Conservation (phyloP, 37 sponge, comb jelly and placozoan species). For the Aplysina aerophoba region DNA sequence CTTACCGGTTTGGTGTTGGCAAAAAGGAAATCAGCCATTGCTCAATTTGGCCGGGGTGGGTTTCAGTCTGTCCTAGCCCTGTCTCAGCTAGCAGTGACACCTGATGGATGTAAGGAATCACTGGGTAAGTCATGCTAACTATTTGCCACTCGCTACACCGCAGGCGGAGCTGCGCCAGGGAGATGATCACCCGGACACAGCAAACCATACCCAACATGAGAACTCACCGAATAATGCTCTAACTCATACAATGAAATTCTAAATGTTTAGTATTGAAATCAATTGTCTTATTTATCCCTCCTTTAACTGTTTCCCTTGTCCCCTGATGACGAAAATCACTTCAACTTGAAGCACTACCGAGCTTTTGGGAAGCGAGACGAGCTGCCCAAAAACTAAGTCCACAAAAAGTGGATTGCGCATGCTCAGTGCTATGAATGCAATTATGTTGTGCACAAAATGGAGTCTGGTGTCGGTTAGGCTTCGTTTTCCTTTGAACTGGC, state of each 20-base stretch:
- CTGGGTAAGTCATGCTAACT: too few relatives aligned
- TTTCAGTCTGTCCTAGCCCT: too few relatives aligned
- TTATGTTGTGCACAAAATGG: not conserved
- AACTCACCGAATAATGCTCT: slow-evolving; percentile 1
- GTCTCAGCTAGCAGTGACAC: too few relatives aligned
- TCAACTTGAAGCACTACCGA: too few relatives aligned
- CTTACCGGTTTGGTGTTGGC: slow-evolving; percentile 6
- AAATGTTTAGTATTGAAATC: not conserved
- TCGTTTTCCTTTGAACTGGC: not conserved
- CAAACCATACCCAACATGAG: not conserved
- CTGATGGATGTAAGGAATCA: too few relatives aligned
- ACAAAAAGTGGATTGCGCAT: slow-evolving; percentile 20
- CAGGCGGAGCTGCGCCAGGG: too few relatives aligned
- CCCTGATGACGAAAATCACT: too few relatives aligned
- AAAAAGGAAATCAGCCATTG: not conserved
- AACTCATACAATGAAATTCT: not conserved
- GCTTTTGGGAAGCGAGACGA: too few relatives aligned
- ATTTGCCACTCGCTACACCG: too few relatives aligned
- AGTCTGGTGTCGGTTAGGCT: not conserved
- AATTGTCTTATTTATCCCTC: too few relatives aligned
- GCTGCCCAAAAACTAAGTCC: slow-evolving; percentile 38
- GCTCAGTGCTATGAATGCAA: slow-evolving; percentile 20
- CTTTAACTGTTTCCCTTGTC: too few relatives aligned
- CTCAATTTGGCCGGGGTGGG: not conserved
- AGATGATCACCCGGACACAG: too few relatives aligned